Percentiles rank a stretch among this genome's conserved stretches.
Evolutionary conservation across 2,797 vertebrate genomes (phyloP).

Genomic region (Sebastiscus albofasciatus): DNA sequence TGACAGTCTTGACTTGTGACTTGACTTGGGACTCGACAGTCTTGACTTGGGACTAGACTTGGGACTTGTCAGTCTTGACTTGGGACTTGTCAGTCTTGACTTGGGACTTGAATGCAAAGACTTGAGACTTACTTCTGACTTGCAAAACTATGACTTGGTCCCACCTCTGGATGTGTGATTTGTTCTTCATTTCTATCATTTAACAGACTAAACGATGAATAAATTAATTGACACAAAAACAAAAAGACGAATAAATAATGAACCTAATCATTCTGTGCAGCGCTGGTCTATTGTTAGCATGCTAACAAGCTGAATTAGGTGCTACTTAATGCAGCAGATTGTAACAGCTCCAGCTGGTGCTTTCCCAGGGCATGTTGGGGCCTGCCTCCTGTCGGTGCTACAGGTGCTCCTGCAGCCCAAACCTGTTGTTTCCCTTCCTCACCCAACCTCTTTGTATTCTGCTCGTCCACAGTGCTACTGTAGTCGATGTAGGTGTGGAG

Average conservation of each 20-base stretch:
- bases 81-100: too few species aligned
- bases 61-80: too few species aligned
- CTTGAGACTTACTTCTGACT: too few species aligned
- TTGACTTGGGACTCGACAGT: too few species aligned
- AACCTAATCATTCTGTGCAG: neutral
- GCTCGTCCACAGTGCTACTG: neutral
- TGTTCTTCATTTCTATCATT: neutral
- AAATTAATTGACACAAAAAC: neutral
- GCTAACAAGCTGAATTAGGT: neutral
- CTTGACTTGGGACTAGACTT: too few species aligned
- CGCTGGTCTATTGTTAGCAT: neutral
- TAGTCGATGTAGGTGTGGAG: conserved; percentile 1
- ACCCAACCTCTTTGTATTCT: neutral
- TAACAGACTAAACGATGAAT: neutral
- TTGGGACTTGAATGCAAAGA: too few species aligned
- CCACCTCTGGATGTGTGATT: too few species aligned
- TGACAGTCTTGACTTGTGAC: too few species aligned
- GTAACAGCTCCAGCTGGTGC: conserved; percentile 49
- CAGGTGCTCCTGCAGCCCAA: conserved; percentile 43
- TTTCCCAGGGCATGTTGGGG: conserved; percentile 59
- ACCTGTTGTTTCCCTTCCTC: conserved; percentile 45
- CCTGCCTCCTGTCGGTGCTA: conserved; percentile 36
- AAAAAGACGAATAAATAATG: neutral
- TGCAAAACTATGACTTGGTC: too few species aligned
- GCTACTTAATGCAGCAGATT: neutral